Percentiles rank a stretch among this genome's conserved stretches.
Conservation (phyloP, 2,797 vertebrate species). For the Tarsius wallacei region DNA sequence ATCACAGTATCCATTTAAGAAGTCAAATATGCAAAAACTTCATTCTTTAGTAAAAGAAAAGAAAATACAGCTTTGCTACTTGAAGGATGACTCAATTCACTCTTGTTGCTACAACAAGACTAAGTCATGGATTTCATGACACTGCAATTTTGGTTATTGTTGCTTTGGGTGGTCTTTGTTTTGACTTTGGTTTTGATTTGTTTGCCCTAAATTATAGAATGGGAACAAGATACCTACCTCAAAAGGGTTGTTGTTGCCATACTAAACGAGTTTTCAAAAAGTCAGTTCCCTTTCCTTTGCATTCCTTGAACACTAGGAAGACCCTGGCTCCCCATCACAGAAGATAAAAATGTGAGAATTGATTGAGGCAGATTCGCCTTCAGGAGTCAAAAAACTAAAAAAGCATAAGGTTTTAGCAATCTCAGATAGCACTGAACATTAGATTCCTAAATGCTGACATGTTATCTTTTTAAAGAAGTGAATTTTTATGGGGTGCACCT, state of each 20-base stretch:
- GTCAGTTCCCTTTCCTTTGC: background rate
- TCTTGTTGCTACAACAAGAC: too few relatives aligned
- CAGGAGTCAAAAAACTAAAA: background rate
- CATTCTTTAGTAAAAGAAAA: background rate
- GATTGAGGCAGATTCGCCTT: background rate
- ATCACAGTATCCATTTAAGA: background rate
- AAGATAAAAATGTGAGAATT: background rate
- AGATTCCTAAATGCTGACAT: conserved; percentile 55
- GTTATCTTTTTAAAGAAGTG: conserved; percentile 22
- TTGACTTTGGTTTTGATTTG: background rate
- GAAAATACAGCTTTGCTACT: background rate
- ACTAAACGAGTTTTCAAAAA: background rate
- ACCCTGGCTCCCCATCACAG: background rate
- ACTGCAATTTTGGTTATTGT: background rate
- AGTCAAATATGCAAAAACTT: background rate
- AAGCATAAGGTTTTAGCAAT: background rate
- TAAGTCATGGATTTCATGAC: background rate
- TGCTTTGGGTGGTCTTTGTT: background rate
- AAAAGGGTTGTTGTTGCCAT: background rate
- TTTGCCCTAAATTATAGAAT: background rate
- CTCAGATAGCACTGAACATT: background rate
- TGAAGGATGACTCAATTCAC: background rate
- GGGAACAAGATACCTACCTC: background rate
- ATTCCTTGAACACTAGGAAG: background rate
- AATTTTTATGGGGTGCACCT: conserved; percentile 51